These are phyloP conservation scores for Heliothis peltigera DNA, from an alignment of 2,888 invertebrate genomes.

Conservation along the genomic window DNA sequence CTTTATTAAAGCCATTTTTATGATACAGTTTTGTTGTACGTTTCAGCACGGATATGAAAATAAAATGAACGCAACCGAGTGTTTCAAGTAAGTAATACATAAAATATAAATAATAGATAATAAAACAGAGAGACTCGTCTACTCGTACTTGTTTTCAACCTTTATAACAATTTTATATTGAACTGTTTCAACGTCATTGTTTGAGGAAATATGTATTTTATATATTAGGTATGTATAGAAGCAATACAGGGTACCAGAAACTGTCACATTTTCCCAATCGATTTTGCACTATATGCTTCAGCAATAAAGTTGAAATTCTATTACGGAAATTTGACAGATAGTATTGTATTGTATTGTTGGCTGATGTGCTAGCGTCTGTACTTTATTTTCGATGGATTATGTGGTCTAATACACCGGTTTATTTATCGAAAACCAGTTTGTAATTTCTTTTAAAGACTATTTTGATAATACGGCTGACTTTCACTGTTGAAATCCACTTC, in stretches of 20 bases:
- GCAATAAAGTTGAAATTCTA: too few species aligned
- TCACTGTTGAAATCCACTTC: neutral
- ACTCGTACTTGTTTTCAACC: constrained; percentile 16
- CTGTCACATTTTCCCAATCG: too few species aligned
- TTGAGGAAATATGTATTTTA: too few species aligned
- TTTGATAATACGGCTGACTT: neutral
- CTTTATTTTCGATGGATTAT: neutral
- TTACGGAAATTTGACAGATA: too few species aligned
- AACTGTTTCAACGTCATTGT: neutral
- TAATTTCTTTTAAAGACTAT: neutral
- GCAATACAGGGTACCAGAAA: too few species aligned
- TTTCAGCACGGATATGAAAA: constrained; percentile 87
- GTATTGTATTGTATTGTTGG: too few species aligned
- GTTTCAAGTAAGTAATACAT: constrained; percentile 81
- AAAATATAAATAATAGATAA: neutral
- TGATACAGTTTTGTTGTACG: constrained; percentile 22
- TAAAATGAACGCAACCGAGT: constrained; percentile 86
- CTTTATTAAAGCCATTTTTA: neutral
- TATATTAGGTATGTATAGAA: too few species aligned
- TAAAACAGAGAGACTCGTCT: neutral
- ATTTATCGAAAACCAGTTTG: neutral
- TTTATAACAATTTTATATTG: constrained; percentile 6
- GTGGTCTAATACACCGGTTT: neutral
- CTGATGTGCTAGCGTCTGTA: too few species aligned
- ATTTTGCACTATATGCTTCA: too few species aligned